These are phyloP conservation scores for Corythornis vintsioides DNA, from an alignment of 2,113 vertebrate genomes.

Conservation along the genomic window DNA sequence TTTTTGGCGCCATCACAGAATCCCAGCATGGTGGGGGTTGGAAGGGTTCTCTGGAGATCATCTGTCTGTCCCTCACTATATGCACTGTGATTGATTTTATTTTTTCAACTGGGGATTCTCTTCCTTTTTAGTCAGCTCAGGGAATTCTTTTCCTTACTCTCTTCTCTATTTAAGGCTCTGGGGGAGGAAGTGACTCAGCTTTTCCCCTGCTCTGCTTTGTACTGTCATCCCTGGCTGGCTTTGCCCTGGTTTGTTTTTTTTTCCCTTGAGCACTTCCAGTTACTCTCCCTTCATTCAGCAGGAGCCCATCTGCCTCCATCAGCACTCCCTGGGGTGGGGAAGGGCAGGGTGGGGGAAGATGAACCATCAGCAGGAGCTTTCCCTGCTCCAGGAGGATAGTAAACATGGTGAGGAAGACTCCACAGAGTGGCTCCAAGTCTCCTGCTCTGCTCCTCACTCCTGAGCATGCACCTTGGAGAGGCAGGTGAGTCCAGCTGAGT, in stretches of 20 bases:
- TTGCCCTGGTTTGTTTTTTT: neutral
- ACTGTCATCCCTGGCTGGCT: neutral
- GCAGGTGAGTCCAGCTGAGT: neutral
- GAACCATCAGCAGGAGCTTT: neutral
- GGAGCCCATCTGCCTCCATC: neutral
- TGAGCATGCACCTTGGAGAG: accelerated
- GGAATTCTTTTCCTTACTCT: neutral
- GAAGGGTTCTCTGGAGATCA: no score
- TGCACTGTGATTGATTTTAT: neutral
- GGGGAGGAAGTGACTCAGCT: constrained; percentile 59
- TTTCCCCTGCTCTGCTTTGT: constrained; percentile 20
- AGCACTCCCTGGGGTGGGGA: accelerated
- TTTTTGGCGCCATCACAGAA: neutral
- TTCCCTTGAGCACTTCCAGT: neutral
- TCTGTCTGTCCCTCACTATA: neutral
- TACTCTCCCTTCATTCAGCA: neutral
- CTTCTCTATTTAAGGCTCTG: constrained; percentile 30
- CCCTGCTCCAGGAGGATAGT: neutral
- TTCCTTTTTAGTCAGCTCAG: constrained; percentile 20
- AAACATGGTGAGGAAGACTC: accelerated
- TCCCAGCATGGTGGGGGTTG: no score
- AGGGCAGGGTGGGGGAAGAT: neutral
- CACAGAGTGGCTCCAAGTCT: neutral
- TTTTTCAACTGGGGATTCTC: constrained; percentile 5
- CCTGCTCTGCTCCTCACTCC: neutral